Base-by-base conservation (phyloP, 2,113 vertebrate genomes). In the Ramphastos sulfuratus region DNA sequence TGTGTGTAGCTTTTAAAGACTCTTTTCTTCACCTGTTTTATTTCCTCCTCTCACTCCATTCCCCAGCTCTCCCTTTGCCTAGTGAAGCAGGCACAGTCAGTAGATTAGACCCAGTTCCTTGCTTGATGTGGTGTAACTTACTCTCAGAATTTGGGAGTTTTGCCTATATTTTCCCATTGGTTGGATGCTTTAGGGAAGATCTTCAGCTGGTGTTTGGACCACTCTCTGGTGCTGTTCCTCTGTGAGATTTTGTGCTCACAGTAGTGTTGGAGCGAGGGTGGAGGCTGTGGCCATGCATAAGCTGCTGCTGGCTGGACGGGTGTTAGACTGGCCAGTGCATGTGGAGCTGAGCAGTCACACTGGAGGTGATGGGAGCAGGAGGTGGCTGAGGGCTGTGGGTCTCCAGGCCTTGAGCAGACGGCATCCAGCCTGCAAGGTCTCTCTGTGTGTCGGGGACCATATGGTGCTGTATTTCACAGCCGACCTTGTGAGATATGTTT, bases 261-360 rank as follows among this genome's bases (percentile, higher is more conserved):
- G 63, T 55, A 54, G 77, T 8, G 1, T 2, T 1, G 7, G 31
- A 58, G 8, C 2, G 4, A 54, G 59, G 23, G 12, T 9, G 33
- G 76, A 15, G 20, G 55, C 28, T 18, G 0, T 0, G 0, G 2
- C 1, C 12, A 8, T n/a, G 39, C 15, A 2, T 4, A 39, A 86
- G 63, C 65, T 3, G 9, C 59, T 55, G 44, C 63, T 42, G 44
- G 6, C 44, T 5, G 58, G 65, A 55, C 30, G 7, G 0, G 1
- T 19, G 64, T 58, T 1, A 35, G 44, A 13, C n/a, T 6, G 6
- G n/a, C 35, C 0, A 0, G 15, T 2, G 6, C 42, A 0, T 0
- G 1, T 23, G 70, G 81, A 52, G 70, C 67, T 0, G 10, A 31
- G 5, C 1, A 30, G 23, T 58, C 5, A 5, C 4, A 37, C 0